A percentile compares a stretch with the other conserved stretches of the same genome.
phyloP scores from a whole-genome alignment of 2,113 vertebrate species.

The Anolis carolinensis region DNA sequence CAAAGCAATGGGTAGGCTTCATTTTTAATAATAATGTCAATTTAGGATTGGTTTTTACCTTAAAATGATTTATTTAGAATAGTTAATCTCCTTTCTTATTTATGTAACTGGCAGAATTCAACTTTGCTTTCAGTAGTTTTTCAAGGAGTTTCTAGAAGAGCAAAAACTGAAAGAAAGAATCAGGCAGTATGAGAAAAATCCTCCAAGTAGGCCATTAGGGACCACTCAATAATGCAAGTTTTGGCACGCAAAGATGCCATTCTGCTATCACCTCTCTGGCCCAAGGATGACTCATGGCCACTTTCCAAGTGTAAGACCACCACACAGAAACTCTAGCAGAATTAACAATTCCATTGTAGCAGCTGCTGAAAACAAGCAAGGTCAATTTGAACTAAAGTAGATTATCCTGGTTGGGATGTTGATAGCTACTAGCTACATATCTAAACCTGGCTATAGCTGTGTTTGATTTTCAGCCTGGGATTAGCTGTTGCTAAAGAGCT shows the following conservation, averaged over 20 bases:
- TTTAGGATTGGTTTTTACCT: conserved; percentile 59
- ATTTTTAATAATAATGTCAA: conserved; percentile 54
- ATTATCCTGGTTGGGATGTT: too few species aligned
- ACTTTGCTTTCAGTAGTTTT: not conserved
- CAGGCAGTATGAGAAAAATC: too few species aligned
- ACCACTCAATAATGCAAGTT: not conserved
- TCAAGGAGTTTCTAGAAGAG: too few species aligned
- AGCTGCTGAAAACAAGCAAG: not conserved
- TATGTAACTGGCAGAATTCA: conserved; percentile 45
- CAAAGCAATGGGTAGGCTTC: conserved; percentile 49
- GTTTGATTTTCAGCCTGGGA: not conserved
- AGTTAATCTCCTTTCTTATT: conserved; percentile 43
- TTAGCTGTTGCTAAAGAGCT: not conserved
- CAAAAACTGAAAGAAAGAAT: too few species aligned
- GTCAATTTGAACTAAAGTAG: too few species aligned
- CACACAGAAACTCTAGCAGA: not conserved
- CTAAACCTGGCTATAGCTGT: not conserved
- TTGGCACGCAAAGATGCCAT: not conserved
- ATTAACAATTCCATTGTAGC: not conserved
- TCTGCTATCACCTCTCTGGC: not conserved
- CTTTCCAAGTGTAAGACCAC: not conserved
- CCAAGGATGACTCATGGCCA: not conserved
- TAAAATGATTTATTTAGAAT: conserved; percentile 34
- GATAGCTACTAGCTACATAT: not conserved
- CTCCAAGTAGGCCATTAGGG: not conserved